Evolutionary conservation across 2,888 invertebrate species (phyloP), one percentile per base, ranked within the genome.

Genomic region (Lycophotia porphyrea): DNA sequence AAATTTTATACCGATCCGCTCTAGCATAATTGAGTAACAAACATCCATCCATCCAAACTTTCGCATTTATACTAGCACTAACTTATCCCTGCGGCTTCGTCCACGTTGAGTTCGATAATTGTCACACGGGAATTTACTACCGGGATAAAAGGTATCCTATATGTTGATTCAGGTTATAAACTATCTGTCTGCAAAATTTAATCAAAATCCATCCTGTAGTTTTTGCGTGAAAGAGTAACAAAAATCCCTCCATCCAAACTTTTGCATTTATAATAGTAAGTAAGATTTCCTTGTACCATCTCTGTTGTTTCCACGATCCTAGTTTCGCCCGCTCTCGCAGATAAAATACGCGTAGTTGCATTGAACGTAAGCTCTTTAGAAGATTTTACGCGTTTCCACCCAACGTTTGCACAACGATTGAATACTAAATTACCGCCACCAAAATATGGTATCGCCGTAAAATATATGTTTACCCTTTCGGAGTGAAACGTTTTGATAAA

Each of bases 401-500:
- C 63, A 65, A 13, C 71, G 47, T 78, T 82, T 69, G 77, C 71
- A 64, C 72, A 73, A 55, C 69, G 81, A 86, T 80, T 85, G 81
- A 84, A 81, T 76, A 84, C 74, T 74, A 81, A 70, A 85, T 84
- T 81, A 81, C 84, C 49, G 68, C 60, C 44, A 70, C 39, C 71
- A 66, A 86, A 86, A 86, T 84, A 80, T 86, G 68, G 74, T 66
- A 76, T 77, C 42, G 55, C 34, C 61, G 34, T 84, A 58, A 87
- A 78, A 78, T 87, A 75, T 80, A 63, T 81, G 65, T 84, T 80
- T 86, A 84, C 67, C 71, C 64, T 74, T 81, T 71, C 27, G 61
- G 24, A 76, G 81, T 76, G 55, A 81, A 86, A 63, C 72, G 61
- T 71, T 80, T 74, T 86, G 74, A 75, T 81, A 81, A 81, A 86